Conservation (phyloP, 2,797 vertebrate genomes). For the Bryconaethiops microstoma region DNA sequence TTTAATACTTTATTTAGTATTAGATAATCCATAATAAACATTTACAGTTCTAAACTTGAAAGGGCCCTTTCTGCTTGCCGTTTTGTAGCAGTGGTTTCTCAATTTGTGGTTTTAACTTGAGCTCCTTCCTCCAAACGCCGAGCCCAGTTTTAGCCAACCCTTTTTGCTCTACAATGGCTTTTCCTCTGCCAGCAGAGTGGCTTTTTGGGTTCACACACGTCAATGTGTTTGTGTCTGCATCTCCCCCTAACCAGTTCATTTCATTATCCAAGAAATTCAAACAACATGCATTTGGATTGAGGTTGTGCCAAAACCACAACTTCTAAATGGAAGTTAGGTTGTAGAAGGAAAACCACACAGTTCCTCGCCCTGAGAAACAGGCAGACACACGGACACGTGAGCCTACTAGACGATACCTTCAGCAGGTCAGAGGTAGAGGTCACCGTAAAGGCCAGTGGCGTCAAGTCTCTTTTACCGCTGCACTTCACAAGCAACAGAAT, state of each 20-base stretch:
- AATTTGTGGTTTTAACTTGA: conserved; percentile 6
- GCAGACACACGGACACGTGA: conserved; percentile 68
- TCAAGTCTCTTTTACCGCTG: background rate
- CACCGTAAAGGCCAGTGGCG: conserved; percentile 32
- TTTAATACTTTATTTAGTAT: background rate
- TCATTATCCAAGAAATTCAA: conserved; percentile 41
- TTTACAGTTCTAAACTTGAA: background rate
- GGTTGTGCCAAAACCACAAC: conserved; percentile 49
- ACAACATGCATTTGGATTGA: conserved; percentile 56
- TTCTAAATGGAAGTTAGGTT: conserved; percentile 6
- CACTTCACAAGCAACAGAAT: background rate
- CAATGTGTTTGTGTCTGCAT: conserved; percentile 67
- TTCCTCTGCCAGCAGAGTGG: conserved; percentile 66
- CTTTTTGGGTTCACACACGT: conserved; percentile 62
- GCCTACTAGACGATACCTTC: conserved; percentile 48
- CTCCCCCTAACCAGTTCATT: conserved; percentile 48
- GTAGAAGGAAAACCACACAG: conserved; percentile 5
- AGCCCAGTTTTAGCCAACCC: conserved; percentile 11
- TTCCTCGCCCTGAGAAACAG: conserved; percentile 59
- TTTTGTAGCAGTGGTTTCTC: conserved; percentile 7
- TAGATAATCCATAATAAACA: background rate
- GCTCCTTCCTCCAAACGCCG: conserved; percentile 1
- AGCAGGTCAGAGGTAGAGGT: conserved; percentile 65
- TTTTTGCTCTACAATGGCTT: conserved; percentile 21
- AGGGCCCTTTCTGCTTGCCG: conserved; percentile 13